Percentiles rank a stretch among this genome's conserved stretches.
Conservation (phyloP, 2,113 vertebrate species). For the Hypocryptadius cinnamomeus region DNA sequence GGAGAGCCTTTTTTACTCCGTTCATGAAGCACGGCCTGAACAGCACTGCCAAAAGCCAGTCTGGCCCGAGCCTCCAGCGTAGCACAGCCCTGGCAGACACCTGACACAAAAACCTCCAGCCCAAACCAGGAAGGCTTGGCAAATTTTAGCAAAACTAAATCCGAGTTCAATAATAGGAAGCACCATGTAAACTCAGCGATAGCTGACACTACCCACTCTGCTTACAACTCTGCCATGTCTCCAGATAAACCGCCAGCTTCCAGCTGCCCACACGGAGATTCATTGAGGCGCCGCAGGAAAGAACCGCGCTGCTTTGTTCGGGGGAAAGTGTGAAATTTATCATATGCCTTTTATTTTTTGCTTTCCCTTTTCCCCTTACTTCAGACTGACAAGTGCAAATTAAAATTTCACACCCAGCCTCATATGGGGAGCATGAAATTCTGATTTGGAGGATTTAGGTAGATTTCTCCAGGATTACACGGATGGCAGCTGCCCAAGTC, state of each 20-base stretch:
- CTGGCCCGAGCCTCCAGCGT: neutral
- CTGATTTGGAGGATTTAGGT: conserved; percentile 15
- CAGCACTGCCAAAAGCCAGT: neutral
- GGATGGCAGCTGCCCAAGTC: neutral
- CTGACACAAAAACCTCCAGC: neutral
- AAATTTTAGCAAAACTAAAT: neutral
- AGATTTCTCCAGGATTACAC: neutral
- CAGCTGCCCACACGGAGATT: conserved; percentile 22
- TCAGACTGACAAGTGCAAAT: conserved; percentile 56
- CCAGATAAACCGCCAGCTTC: conserved; percentile 5
- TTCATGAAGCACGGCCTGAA: neutral
- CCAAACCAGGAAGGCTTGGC: neutral
- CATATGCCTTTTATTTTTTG: conserved; percentile 28
- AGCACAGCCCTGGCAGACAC: neutral
- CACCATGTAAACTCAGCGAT: neutral
- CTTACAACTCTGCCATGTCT: conserved; percentile 25
- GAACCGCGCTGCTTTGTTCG: neutral
- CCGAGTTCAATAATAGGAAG: conserved; percentile 15
- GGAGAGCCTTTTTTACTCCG: neutral
- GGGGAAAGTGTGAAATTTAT: conserved; percentile 35
- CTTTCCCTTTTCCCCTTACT: conserved; percentile 27
- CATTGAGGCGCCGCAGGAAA: conserved; percentile 29
- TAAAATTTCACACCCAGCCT: conserved; percentile 55
- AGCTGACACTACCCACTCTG: conserved; percentile 26
- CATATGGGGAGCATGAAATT: conserved; percentile 2